These are phyloP conservation scores for Osmerus eperlanus DNA, from an alignment of 2,113 vertebrate species.

Conservation along the genomic window DNA sequence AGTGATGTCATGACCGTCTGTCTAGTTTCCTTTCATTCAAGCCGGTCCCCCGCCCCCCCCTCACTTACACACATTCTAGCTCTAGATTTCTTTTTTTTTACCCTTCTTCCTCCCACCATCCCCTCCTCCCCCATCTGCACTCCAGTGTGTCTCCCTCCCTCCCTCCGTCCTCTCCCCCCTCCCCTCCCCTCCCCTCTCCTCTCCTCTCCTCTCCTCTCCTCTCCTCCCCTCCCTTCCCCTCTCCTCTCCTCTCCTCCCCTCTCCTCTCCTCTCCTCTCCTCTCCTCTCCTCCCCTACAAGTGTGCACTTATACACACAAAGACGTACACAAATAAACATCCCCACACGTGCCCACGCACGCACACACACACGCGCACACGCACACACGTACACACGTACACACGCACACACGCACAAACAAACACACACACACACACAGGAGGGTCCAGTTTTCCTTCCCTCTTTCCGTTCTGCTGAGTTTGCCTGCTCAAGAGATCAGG, in stretches of 20 bases:
- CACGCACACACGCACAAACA: no score
- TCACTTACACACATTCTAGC: constrained; percentile 7
- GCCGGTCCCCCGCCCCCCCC: background rate
- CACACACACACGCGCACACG: no score
- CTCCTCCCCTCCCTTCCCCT: no score
- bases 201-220: no score
- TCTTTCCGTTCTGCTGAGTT: constrained; percentile 17
- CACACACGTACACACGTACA: no score
- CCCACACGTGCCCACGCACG: no score
- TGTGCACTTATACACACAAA: background rate
- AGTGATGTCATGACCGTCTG: constrained; percentile 41
- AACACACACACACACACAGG: constrained; percentile 18
- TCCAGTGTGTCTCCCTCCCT: constrained; percentile 2
- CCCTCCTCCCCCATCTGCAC: constrained; percentile 6
- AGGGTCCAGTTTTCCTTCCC: constrained; percentile 17
- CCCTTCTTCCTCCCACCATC: background rate
- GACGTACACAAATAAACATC: no score
- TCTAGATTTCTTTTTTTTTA: no score
- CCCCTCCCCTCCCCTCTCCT: no score
- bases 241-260: no score
- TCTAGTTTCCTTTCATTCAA: constrained; percentile 23
- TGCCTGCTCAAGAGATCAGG: constrained; percentile 28
- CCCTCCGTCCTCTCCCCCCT: background rate
- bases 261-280: background rate
- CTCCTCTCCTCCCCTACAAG: constrained; percentile 6